Percentiles rank a stretch among this genome's conserved stretches.
Evolutionary conservation across 2,797 vertebrate genomes (phyloP).

Genomic region (Phaenicophaeus curvirostris): DNA sequence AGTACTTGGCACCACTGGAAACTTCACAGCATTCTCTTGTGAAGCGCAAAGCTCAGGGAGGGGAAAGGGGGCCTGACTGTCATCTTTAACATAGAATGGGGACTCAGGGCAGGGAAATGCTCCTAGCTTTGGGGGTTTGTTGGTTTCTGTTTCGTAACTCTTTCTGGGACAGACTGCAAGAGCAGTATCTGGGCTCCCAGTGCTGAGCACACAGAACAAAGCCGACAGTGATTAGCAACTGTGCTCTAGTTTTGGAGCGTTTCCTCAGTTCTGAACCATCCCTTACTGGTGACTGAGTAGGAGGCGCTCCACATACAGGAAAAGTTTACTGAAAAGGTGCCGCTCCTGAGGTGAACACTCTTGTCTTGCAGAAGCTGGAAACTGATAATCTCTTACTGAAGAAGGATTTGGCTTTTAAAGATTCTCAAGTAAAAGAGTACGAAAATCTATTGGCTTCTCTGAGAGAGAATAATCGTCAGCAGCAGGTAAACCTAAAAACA

Average conservation of each 20-base stretch:
- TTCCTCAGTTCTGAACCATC: not conserved
- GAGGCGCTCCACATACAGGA: not conserved
- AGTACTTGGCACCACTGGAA: accelerated
- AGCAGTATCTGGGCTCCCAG: not conserved
- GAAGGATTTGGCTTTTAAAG: conserved; percentile 90
- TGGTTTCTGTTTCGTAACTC: not conserved
- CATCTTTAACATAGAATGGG: no score
- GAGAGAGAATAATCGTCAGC: conserved; percentile 89
- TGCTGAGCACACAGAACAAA: not conserved
- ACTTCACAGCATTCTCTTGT: not conserved
- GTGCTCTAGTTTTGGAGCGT: not conserved
- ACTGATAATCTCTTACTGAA: conserved; percentile 86
- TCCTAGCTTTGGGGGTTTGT: not conserved
- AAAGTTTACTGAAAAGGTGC: not conserved
- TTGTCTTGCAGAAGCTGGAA: conserved; percentile 85
- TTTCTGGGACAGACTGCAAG: not conserved
- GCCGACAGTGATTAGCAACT: not conserved
- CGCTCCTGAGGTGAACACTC: not conserved
- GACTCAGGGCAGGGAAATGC: not conserved
- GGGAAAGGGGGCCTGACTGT: not conserved
- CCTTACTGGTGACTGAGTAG: not conserved
- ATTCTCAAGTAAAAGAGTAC: conserved; percentile 88
- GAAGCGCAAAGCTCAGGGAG: not conserved
- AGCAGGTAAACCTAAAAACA: conserved; percentile 82
- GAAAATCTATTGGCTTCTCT: conserved; percentile 86